Conservation (phyloP, 1,140 invertebrate genomes). For the Lordiphosa collinella region DNA sequence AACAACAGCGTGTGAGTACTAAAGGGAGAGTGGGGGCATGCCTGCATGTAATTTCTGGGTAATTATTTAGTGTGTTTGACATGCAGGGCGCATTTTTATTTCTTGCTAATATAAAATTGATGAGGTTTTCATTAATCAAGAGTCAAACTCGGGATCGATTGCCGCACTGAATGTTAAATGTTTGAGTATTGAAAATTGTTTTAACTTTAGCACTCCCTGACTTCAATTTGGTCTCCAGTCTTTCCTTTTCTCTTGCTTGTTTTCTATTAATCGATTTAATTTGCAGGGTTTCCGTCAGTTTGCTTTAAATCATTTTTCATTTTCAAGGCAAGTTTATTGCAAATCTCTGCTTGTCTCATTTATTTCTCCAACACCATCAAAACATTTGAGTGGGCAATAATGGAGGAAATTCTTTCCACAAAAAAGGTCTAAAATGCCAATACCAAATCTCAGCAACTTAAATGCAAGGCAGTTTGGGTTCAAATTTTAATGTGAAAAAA, state of each 20-base stretch:
- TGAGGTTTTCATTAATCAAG: conserved; percentile 48
- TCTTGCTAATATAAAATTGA: conserved; percentile 51
- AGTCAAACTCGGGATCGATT: conserved; percentile 15
- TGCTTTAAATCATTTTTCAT: background rate
- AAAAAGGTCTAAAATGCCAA: conserved; percentile 36
- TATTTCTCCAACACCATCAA: background rate
- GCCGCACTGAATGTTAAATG: conserved; percentile 16
- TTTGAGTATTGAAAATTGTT: background rate
- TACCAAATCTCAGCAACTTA: conserved; percentile 28
- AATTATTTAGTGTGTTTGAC: conserved; percentile 44
- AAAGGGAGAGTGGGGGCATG: background rate
- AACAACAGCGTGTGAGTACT: background rate
- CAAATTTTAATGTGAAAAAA: conserved; percentile 13
- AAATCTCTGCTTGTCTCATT: background rate
- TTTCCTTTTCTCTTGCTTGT: background rate
- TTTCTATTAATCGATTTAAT: conserved; percentile 3
- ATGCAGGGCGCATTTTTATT: conserved; percentile 43
- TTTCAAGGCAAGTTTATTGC: background rate
- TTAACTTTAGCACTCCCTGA: background rate
- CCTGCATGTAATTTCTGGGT: conserved; percentile 20
- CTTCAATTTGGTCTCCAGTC: conserved; percentile 1
- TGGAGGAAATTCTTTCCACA: conserved; percentile 22
- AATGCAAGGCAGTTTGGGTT: background rate
- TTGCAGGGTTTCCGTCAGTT: background rate
- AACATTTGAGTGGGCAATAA: conserved; percentile 7